These are phyloP conservation scores for Marisa cornuarietis DNA, from an alignment of 1,140 invertebrate genomes.

Conservation along the genomic window DNA sequence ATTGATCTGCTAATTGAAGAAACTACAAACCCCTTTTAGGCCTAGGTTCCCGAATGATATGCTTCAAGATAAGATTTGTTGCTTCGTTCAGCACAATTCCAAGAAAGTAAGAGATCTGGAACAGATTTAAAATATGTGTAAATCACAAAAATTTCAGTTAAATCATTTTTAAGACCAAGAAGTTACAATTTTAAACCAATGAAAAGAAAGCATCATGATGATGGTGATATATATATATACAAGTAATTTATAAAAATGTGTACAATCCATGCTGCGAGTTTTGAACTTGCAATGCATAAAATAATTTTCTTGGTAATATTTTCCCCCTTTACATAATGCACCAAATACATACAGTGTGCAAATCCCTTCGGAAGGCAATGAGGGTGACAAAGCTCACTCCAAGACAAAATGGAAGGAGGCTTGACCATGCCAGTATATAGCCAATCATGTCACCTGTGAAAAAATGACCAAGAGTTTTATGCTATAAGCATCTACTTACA, in stretches of 20 bases:
- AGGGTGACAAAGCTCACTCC: conserved; percentile 83
- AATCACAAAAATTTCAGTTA: not conserved
- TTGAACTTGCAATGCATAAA: no score
- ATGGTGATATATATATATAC: no score
- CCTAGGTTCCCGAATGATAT: conserved; percentile 82
- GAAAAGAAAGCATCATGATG: no score
- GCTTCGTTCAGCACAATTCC: conserved; percentile 83
- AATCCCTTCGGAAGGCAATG: conserved; percentile 87
- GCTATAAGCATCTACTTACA: not conserved
- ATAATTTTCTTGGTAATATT: no score
- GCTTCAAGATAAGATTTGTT: conserved; percentile 84
- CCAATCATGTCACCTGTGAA: conserved; percentile 80
- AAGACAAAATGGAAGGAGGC: conserved; percentile 84
- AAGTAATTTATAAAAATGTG: no score
- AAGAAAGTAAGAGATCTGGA: conserved; percentile 84
- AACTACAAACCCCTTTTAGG: conserved; percentile 68
- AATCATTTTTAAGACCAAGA: no score
- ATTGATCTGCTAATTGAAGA: not conserved
- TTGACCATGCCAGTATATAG: conserved; percentile 81
- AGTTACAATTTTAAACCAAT: no score
- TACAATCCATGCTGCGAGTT: no score
- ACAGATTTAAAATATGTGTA: conserved; percentile 20
- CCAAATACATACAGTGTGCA: conserved; percentile 82
- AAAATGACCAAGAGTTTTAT: not conserved
- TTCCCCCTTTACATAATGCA: no score